Conservation (phyloP, 2,113 vertebrate species). For the Leptocoma aspasia region DNA sequence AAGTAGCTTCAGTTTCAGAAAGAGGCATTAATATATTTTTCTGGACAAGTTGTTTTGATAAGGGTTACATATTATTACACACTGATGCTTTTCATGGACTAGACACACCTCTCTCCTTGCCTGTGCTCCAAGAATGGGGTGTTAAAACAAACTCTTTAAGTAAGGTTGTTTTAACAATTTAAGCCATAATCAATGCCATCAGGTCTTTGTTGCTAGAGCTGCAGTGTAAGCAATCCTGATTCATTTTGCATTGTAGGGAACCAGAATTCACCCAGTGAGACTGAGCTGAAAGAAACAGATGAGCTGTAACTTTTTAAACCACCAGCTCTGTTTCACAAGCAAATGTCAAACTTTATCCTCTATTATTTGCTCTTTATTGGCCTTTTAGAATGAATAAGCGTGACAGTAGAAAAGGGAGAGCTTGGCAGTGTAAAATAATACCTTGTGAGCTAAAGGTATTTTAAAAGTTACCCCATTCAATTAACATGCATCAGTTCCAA, state of each 20-base stretch:
- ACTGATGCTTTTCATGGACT: background rate
- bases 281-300: background rate
- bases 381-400: slow-evolving; percentile 9
- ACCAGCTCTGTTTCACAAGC: background rate
- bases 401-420: background rate
- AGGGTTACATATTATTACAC: background rate
- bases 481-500: background rate
- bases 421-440: background rate
- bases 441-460: background rate
- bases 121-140: background rate
- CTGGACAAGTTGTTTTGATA: background rate
- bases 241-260: background rate
- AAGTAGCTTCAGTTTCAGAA: background rate
- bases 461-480: background rate
- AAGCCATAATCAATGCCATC: background rate
- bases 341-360: slow-evolving; percentile 29
- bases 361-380: slow-evolving; percentile 27
- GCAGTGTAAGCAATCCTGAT: background rate
- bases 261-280: background rate
- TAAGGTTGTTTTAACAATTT: background rate
- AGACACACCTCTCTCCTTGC: background rate
- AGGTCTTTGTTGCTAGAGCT: background rate
- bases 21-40: background rate
- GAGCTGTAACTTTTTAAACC: background rate
- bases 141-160: background rate